Base-by-base conservation (phyloP, 23 tunicate genomes). In the Aplidium turbinatum region DNA sequence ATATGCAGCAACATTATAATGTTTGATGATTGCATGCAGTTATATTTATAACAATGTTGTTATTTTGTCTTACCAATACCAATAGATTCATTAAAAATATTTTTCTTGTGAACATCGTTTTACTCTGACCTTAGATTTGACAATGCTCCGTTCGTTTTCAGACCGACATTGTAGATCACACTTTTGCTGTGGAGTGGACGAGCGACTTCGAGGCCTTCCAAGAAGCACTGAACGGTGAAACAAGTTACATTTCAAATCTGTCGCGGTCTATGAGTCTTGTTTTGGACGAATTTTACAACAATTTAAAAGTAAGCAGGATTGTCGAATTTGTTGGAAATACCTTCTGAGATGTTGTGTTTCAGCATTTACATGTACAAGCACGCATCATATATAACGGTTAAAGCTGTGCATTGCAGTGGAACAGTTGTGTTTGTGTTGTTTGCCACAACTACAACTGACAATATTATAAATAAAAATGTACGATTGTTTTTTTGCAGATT, bases 141-240 rank as follows among this genome's bases (percentile, higher is more conserved):
- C n/a, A n/a, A n/a, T n/a, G n/a, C n/a, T n/a, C n/a, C n/a, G n/a
- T n/a, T n/a, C n/a, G n/a, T n/a, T 71, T 85, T 32, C 60, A 89
- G 97, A 88, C 90, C 1, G 99, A 95, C 53, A 88, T 95, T 0
- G 99, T 95, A 4, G 86, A 95, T 50, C 99, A 95, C 57, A 51
- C 58, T 34, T 95, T 95, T 83, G 99, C 99, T 31, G 77, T 95
- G 42, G 96, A 95, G 69, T 95, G 99, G 99, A 94, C 94, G 19
- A 86, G 76, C 20, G 99, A 94, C 57, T 94, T 86, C 64, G 85
- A 68, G 28, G 71, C 82, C 4, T 94, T 94, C 67, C 82, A 81
- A 73, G 95, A 87, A 23, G 99, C 99, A 3, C 54, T 94, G 32
- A 45, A 71, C 28, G 31, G 69, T 38, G 99, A 95, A 58, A 75